Evolutionary conservation across 2,113 vertebrate genomes (phyloP), one percentile per base, ranked within the genome.

Genomic region (Corythaeola cristata): DNA sequence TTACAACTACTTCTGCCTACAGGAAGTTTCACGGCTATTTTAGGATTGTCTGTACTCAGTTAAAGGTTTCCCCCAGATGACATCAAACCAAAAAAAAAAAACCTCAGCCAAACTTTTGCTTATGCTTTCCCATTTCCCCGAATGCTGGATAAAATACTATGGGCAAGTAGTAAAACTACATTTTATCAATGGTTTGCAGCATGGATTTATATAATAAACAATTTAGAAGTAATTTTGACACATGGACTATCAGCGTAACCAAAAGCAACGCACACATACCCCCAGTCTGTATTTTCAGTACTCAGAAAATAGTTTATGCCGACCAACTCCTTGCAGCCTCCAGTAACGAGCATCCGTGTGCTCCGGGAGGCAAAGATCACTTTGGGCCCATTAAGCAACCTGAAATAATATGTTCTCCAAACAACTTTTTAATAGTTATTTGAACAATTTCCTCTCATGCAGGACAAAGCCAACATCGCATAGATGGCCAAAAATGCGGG

Each of bases 1-100:
- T 3, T 21, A 64, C 74, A 89, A 33, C 50, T 37, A 3, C 88
- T 88, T 23, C 50, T 77, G 69, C 55, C 88, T 27, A 7, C 67
- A 66, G 82, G 88, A 92, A 79, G 76, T 39, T 82, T 63, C 53
- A 13, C 27, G 24, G 88, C 39, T 91, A 58, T 91, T 95, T 96
- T 79, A 28, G 55, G 72, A 52, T 32, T 37, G 44, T 32, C 71
- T 55, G 23, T 16, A 1, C 81, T 81, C 78, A 59, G 32, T 45
- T 74, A 28, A 88, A 94, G 82, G 66, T 72, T 91, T 47, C 63
- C 81, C 80, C 52, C 56, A 59, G 9, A 32, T 19, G 69, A 81
- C 82, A 95, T 10, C 26, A 37, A 79, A 77, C 52, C 37, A 89
- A 87, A 85, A 88, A 64, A 88, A 88, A 64, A 55, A 50, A 27